Evolutionary conservation across 2,888 invertebrate species (phyloP).

Genomic region (Mamestra brassicae): DNA sequence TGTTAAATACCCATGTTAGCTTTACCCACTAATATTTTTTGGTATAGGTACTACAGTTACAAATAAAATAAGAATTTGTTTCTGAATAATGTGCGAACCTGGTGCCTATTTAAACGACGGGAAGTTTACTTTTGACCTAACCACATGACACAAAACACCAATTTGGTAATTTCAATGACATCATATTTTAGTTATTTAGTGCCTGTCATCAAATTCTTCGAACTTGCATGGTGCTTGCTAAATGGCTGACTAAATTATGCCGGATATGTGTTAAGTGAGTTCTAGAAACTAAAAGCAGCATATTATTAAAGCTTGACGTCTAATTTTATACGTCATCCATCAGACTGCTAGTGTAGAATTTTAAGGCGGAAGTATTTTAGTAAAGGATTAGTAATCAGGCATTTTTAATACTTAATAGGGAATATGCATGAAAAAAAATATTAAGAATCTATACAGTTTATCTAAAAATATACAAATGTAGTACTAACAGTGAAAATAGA

Average conservation of each 20-base stretch:
- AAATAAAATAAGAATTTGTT: not conserved
- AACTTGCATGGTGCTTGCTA: conserved; percentile 42
- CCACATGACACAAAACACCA: conserved; percentile 27
- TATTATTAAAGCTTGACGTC: conserved; percentile 19
- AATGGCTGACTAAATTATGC: conserved; percentile 45
- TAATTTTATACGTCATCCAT: conserved; percentile 22
- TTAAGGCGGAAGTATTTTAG: not conserved
- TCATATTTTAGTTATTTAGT: conserved; percentile 51
- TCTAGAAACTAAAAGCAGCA: conserved; percentile 46
- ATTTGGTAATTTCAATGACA: conserved; percentile 38
- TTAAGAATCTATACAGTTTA: too few species aligned
- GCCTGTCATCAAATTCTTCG: conserved; percentile 47
- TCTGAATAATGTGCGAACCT: not conserved
- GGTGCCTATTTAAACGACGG: not conserved
- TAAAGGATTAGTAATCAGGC: conserved; percentile 5
- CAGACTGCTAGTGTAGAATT: not conserved
- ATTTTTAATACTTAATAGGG: not conserved
- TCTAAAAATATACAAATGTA: too few species aligned
- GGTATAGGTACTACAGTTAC: not conserved
- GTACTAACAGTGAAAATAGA: too few species aligned
- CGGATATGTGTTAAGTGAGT: conserved; percentile 47
- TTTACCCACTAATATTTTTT: not conserved
- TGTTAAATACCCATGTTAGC: not conserved
- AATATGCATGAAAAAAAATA: too few species aligned
- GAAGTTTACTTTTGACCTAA: conserved; percentile 13